phyloP scores from a whole-genome alignment of 2,888 invertebrate genomes.

The Andrena camellia region DNA sequence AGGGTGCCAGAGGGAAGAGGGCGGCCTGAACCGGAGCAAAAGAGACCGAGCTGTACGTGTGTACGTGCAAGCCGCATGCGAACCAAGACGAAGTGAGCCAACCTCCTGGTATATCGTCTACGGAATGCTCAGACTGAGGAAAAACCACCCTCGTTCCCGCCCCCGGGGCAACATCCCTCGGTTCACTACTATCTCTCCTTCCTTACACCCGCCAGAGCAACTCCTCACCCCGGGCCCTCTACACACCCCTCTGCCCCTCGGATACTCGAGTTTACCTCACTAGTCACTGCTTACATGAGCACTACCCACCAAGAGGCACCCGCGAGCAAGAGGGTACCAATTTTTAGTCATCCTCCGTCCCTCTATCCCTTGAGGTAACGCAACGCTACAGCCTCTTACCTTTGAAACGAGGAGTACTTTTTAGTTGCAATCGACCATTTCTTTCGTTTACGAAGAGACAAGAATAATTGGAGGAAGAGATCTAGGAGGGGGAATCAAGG shows the following conservation, averaged over 20 bases:
- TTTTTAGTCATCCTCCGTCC: constrained; percentile 72
- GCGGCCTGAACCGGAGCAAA: constrained; percentile 14
- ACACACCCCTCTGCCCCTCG: constrained; percentile 60
- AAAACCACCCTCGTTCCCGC: constrained; percentile 69
- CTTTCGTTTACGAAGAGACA: constrained; percentile 27
- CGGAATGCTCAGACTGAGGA: constrained; percentile 82
- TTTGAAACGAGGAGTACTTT: constrained; percentile 30
- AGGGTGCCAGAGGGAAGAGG: constrained; percentile 42
- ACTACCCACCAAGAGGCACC: constrained; percentile 81
- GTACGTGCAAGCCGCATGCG: constrained; percentile 65
- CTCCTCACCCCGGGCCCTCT: constrained; percentile 47
- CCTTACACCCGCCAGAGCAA: constrained; percentile 58
- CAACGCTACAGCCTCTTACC: constrained; percentile 29
- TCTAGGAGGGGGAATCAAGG: background rate
- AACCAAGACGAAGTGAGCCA: constrained; percentile 66
- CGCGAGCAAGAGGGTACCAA: constrained; percentile 81
- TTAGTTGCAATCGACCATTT: constrained; percentile 17
- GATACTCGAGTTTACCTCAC: constrained; percentile 82
- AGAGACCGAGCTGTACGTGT: constrained; percentile 23
- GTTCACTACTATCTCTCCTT: constrained; percentile 65
- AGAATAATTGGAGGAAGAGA: constrained; percentile 12
- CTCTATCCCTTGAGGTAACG: constrained; percentile 47
- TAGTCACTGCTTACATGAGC: constrained; percentile 81
- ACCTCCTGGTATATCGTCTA: constrained; percentile 64
- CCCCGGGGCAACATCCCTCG: constrained; percentile 63